Percentiles rank a stretch among this genome's conserved stretches.
These are phyloP conservation scores for Drosophila mulleri DNA, from an alignment of 2,888 invertebrate genomes.

Conservation along the genomic window DNA sequence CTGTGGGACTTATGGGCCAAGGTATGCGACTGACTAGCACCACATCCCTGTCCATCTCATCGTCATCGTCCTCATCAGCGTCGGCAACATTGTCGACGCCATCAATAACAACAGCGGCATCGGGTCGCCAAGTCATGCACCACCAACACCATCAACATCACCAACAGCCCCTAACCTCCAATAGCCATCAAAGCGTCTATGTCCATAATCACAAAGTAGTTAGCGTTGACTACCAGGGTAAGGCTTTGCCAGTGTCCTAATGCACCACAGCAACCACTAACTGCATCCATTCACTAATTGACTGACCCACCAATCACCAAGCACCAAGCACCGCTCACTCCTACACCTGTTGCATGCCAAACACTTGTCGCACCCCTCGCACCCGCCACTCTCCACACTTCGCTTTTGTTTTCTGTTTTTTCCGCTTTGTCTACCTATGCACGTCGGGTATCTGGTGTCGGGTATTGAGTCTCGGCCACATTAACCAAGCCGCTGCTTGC, in stretches of 20 bases:
- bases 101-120: constrained; percentile 50
- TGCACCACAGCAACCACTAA: constrained; percentile 44
- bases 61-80: constrained; percentile 58
- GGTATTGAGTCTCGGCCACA: constrained; percentile 37
- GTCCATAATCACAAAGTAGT: constrained; percentile 73
- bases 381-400: constrained; percentile 27
- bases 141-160: constrained; percentile 49
- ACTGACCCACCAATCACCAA: constrained; percentile 16
- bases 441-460: constrained; percentile 32
- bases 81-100: constrained; percentile 41
- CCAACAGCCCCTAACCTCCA: constrained; percentile 24
- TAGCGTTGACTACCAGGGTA: constrained; percentile 74
- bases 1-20: constrained; percentile 58
- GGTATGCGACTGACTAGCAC: constrained; percentile 69
- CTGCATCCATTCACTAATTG: constrained; percentile 62
- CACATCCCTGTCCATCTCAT: constrained; percentile 58
- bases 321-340: constrained; percentile 19
- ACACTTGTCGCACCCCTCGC: constrained; percentile 38
- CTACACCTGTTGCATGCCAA: constrained; percentile 48
- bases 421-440: constrained; percentile 25
- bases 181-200: constrained; percentile 51
- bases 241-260: constrained; percentile 46
- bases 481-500: constrained; percentile 39
- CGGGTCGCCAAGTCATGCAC: constrained; percentile 47
- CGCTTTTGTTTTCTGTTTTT: constrained; percentile 29